Evolutionary conservation across 2,113 vertebrate species (phyloP).

Genomic region (Hystrix cristata): DNA sequence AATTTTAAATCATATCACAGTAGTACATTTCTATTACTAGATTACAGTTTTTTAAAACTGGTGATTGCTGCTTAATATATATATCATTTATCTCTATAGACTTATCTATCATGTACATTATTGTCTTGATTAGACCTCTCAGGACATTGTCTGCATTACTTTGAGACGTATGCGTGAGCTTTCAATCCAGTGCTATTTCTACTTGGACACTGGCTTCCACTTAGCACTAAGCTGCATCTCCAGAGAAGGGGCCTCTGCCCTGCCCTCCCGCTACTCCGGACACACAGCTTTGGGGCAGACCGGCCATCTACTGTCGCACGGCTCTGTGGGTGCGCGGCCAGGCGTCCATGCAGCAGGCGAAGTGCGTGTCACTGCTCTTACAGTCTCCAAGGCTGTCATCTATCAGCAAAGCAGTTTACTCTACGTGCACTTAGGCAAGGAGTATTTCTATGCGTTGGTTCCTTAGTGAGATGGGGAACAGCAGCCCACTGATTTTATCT

Average conservation of each 20-base stretch:
- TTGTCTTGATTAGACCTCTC: not conserved
- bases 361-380: not conserved
- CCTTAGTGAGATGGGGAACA: not conserved
- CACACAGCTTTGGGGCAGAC: not conserved
- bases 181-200: not conserved
- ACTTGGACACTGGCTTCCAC: not conserved
- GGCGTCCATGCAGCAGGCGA: not conserved
- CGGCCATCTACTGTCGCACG: not conserved
- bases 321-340: not conserved
- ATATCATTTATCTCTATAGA: not conserved
- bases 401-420: not conserved
- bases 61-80: not conserved
- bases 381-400: not conserved
- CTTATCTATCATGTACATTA: not conserved
- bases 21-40: not conserved
- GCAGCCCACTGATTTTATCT: not conserved
- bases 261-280: not conserved
- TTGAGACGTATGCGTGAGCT: not conserved
- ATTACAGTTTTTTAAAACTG: constrained; percentile 5
- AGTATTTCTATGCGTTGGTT: not conserved
- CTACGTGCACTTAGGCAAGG: not conserved
- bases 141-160: not conserved
- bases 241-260: not conserved
- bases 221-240: not conserved
- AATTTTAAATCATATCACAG: constrained; percentile 15